Base-by-base conservation (phyloP, 2,113 vertebrate genomes). In the Anolis sagrei region DNA sequence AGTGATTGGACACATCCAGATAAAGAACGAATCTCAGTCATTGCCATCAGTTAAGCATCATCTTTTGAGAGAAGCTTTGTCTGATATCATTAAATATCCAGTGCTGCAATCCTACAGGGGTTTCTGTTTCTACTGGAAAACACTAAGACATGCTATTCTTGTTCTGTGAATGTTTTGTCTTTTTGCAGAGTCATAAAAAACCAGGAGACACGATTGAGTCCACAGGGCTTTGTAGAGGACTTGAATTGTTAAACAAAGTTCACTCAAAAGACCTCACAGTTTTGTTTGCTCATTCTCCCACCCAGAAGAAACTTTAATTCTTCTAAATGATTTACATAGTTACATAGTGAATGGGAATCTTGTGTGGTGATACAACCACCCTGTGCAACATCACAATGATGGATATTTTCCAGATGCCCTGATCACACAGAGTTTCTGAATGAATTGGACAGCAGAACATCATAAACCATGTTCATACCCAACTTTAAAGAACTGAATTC, bases 41-140 rank as follows among this genome's bases (percentile, higher is more conserved):
- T 94, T 81, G 70, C 68, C 68, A 39, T 91, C 83, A 89, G n/a
- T 86, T 90, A 93, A 94, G 92, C 87, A 92, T 70, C 69, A 82
- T 81, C 89, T 62, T 90, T 90, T 90, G 84, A 89, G 84, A 89
- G 87, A 91, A 89, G 80, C 34, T 81, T 61, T 90, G 89, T 88
- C 90, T 89, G 58, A 79, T 93, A 89, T 66, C 76, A 83, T 88
- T 80, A 90, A 0, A 0, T 49, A 87, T 90, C 79, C 69, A 87
- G 64, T 80, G 27, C 1, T 48, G n/a, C 36, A 39, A 82, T 87
- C 70, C 82, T 79, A 66, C 66, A 61, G 75, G 34, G 87, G 83
- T 36, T 68, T 25, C 79, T 77, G 76, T 83, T 89, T 89, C 89
- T 83, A 76, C 78, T 76, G 88, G 70, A 58, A 84, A 90, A 58